Percentiles rank a stretch among this genome's conserved stretches.
Conservation (phyloP, 2,888 invertebrate species). For the Chrysina gloriosa region DNA sequence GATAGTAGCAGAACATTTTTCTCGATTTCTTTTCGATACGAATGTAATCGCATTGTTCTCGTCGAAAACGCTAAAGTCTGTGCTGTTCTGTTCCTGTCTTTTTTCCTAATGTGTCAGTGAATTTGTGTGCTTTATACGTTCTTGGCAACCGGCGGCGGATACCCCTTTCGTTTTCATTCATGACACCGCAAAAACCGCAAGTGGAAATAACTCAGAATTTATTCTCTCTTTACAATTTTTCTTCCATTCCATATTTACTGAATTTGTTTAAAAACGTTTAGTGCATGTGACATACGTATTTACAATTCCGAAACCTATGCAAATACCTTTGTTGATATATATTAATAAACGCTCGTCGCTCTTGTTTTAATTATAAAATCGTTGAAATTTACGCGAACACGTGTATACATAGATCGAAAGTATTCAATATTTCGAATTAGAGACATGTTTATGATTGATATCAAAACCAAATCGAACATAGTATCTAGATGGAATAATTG, state of each 20-base stretch:
- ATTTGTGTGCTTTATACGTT: slow-evolving; percentile 8
- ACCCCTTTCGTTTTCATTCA: slow-evolving; percentile 1
- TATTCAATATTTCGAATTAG: too few species aligned
- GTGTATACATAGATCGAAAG: too few species aligned
- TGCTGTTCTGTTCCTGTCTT: not conserved
- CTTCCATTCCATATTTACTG: slow-evolving; percentile 19
- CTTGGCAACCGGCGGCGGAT: not conserved
- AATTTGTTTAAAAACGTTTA: too few species aligned
- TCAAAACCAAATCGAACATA: too few species aligned
- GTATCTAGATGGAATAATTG: too few species aligned
- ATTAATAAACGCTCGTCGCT: too few species aligned
- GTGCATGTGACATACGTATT: too few species aligned
- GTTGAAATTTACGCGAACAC: too few species aligned
- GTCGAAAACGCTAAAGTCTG: slow-evolving; percentile 5
- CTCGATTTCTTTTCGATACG: not conserved
- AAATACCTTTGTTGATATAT: too few species aligned
- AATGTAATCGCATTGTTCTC: not conserved
- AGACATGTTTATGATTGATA: too few species aligned
- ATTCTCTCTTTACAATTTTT: slow-evolving; percentile 1
- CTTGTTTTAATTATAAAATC: too few species aligned
- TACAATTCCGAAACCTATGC: too few species aligned
- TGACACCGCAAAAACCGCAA: slow-evolving; percentile 14
- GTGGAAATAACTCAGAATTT: slow-evolving; percentile 7
- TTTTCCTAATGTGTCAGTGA: slow-evolving; percentile 16
- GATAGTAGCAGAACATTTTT: not conserved